These are phyloP conservation scores for Eurytoma californica DNA, from an alignment of 2,888 invertebrate species.

Conservation along the genomic window DNA sequence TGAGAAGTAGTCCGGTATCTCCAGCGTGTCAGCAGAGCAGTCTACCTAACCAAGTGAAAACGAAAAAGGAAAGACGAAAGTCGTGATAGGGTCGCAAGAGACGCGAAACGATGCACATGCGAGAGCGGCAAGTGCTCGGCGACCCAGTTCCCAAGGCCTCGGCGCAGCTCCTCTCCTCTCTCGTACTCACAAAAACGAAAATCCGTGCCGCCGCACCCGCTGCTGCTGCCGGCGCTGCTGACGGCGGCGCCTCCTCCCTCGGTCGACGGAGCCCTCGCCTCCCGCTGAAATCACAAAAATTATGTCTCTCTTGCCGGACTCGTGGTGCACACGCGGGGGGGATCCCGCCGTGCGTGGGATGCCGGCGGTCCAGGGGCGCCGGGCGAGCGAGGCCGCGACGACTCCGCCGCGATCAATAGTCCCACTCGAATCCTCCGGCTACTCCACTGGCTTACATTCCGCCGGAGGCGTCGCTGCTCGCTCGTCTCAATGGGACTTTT, in stretches of 20 bases:
- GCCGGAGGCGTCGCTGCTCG: neutral
- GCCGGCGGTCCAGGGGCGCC: neutral
- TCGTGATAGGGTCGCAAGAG: neutral
- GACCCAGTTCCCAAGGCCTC: conserved; percentile 50
- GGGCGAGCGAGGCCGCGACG: neutral
- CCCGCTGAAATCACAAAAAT: conserved; percentile 5
- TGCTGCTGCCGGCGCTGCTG: conserved; percentile 18
- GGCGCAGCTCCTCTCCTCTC: neutral
- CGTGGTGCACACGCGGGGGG: neutral
- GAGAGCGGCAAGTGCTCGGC: conserved; percentile 1
- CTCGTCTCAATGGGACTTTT: neutral
- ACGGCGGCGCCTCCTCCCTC: conserved; percentile 8
- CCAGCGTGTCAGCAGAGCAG: too few relatives aligned
- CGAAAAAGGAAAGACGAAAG: too few relatives aligned
- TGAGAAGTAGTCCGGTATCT: too few relatives aligned
- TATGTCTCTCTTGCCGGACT: neutral
- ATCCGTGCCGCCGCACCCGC: conserved; percentile 61
- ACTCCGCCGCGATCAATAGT: conserved; percentile 42
- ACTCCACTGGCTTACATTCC: conserved; percentile 33
- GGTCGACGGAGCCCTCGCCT: conserved; percentile 6
- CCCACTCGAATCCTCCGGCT: conserved; percentile 25
- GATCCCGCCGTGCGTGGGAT: neutral
- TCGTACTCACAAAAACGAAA: conserved; percentile 71
- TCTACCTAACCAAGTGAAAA: too few relatives aligned
- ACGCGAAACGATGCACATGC: neutral